Base-by-base conservation (phyloP, 1,140 invertebrate genomes). In the Choristoneura fumiferana region DNA sequence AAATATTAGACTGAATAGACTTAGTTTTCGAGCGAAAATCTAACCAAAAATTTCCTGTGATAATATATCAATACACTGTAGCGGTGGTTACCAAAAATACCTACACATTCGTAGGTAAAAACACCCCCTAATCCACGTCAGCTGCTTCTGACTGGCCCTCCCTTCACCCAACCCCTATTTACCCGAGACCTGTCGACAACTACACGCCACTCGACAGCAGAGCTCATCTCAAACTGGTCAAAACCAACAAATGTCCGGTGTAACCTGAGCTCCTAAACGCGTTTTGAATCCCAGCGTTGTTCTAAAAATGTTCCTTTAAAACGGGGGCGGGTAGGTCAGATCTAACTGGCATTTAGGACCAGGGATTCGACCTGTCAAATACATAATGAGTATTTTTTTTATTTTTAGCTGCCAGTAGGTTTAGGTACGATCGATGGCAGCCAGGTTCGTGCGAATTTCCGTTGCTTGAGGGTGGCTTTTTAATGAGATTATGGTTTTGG, bases 51-150 rank as follows among this genome's bases (percentile, higher is more conserved):
- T 60, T 52, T 38, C 34, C 14, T 37, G 33, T n/a, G n/a, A n/a
- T n/a, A 57, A 63, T 62, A 62, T 63, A 60, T 67, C 57, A 60
- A 60, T 67, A 67, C 60, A 60, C 39, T 29, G 56, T 52, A 38
- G 29, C 62, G 63, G 63, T 10, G 2, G 9, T 34, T 33, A 10
- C 8, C 10, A 35, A 58, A 71, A 76, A 73, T 75, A 70, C 72
- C 67, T 70, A 63, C 55, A 52, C 43, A 64, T 73, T 68, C 70
- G 80, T 85, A 85, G 80, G 82, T 85, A 82, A 79, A 81, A 80
- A 84, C 84, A 73, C 77, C 82, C 81, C 70, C 63, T 87, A 87
- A 87, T 83, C 79, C 82, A 68, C 76, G 84, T 87, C 84, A 87
- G 84, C 84, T 87, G 84, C 76, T 82, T 67, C 62, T 85, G 84